Evolutionary conservation across 2,113 vertebrate genomes (phyloP).

Genomic region (Nymphicus hollandicus): DNA sequence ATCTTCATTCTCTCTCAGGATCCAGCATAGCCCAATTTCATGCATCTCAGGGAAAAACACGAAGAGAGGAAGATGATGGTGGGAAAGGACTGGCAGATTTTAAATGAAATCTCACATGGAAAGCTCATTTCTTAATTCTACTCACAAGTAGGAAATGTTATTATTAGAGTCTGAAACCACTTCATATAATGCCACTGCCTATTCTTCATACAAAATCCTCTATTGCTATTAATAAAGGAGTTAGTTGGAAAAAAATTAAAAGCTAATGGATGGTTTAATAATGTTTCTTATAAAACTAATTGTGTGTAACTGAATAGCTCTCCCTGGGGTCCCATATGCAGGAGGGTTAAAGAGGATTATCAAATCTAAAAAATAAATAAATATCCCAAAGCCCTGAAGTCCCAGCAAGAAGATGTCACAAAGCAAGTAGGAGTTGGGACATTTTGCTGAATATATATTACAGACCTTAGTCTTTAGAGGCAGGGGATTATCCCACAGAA

Average conservation of each 20-base stretch:
- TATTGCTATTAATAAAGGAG: conserved; percentile 8
- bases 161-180: conserved; percentile 4
- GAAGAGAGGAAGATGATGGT: fast-evolving
- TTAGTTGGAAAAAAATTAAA: neutral
- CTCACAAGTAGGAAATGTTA: neutral
- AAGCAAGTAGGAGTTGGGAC: neutral
- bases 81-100: neutral
- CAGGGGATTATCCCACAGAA: neutral
- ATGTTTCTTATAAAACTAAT: conserved; percentile 50
- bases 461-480: neutral
- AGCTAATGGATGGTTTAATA: conserved; percentile 49
- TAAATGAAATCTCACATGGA: neutral
- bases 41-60: neutral
- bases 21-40: neutral
- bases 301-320: conserved; percentile 23
- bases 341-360: conserved; percentile 35
- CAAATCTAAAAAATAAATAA: neutral
- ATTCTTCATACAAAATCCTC: conserved; percentile 19
- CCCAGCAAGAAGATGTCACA: neutral
- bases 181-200: neutral
- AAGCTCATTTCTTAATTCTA: neutral
- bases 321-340: conserved; percentile 19
- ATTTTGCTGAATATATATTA: conserved; percentile 24
- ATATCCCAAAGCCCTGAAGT: neutral
- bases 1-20: neutral